These are phyloP conservation scores for Cetonia aurata DNA, from an alignment of 2,888 invertebrate species.

Conservation along the genomic window DNA sequence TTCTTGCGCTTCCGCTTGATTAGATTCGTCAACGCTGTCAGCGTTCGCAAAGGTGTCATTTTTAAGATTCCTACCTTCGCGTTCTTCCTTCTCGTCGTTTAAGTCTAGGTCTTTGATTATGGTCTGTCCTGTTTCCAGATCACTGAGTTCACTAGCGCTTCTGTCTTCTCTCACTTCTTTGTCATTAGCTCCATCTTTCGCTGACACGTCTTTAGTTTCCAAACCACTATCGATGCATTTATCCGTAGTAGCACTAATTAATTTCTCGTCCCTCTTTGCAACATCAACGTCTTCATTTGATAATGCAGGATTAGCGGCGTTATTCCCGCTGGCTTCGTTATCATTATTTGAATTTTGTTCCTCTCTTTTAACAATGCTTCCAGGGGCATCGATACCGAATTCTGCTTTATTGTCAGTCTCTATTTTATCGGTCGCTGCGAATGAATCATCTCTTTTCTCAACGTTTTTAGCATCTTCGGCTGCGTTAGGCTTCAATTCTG, in stretches of 20 bases:
- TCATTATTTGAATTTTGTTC: conserved; percentile 1
- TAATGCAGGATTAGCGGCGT: not conserved
- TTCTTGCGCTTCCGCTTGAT: not conserved
- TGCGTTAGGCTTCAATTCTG: too few relatives aligned
- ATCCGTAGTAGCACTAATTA: not conserved
- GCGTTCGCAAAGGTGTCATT: not conserved
- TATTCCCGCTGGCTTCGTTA: not conserved
- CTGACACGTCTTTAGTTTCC: not conserved
- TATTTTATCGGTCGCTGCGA: conserved; percentile 25
- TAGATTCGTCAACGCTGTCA: not conserved
- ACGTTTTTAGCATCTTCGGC: conserved; percentile 31
- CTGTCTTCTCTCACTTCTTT: conserved; percentile 11
- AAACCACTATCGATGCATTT: conserved; percentile 1
- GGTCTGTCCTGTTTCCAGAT: conserved; percentile 30
- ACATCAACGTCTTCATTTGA: not conserved
- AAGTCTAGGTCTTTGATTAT: conserved; percentile 25
- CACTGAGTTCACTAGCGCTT: not conserved
- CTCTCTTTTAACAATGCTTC: conserved; percentile 36
- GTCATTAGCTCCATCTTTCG: not conserved
- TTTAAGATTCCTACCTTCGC: not conserved
- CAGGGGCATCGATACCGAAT: conserved; percentile 31
- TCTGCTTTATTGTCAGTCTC: conserved; percentile 34
- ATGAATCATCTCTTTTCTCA: conserved; percentile 24
- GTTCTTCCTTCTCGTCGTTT: conserved; percentile 4
- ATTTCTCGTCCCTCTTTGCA: conserved; percentile 14